These are phyloP conservation scores for Augochlora pura DNA, from an alignment of 1,140 invertebrate species.

Conservation along the genomic window DNA sequence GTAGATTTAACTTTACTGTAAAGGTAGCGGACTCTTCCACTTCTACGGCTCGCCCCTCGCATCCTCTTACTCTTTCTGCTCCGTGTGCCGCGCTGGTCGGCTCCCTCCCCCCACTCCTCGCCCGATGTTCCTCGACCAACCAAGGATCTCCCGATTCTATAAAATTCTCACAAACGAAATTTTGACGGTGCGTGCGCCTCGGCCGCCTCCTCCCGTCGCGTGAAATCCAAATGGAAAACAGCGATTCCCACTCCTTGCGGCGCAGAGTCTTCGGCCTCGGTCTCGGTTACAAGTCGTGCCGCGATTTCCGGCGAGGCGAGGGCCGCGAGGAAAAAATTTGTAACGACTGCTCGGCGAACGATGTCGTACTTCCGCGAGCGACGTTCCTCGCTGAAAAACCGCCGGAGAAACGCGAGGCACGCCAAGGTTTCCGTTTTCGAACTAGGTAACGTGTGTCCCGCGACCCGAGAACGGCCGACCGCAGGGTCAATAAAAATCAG, in stretches of 20 bases:
- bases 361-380: conserved; percentile 13
- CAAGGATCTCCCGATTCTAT: conserved; percentile 58
- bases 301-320: background rate
- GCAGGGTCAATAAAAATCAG: conserved; percentile 61
- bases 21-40: conserved; percentile 65
- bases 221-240: too few species aligned
- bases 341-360: background rate
- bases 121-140: conserved; percentile 24
- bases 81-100: background rate
- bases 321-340: background rate
- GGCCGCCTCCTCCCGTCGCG: conserved; percentile 4
- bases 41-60: conserved; percentile 31
- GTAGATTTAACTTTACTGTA: conserved; percentile 74
- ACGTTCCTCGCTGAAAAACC: background rate
- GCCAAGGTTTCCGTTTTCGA: conserved; percentile 31
- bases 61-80: background rate
- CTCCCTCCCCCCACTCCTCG: background rate
- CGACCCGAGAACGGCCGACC: background rate
- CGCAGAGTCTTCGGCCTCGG: too few species aligned
- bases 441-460: conserved; percentile 15
- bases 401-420: conserved; percentile 7
- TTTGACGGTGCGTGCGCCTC: conserved; percentile 49
- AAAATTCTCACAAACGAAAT: conserved; percentile 65
- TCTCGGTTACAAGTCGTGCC: background rate
- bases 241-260: too few species aligned